Evolutionary conservation across 2,888 invertebrate species (phyloP).

Genomic region (Sisyra terminalis): DNA sequence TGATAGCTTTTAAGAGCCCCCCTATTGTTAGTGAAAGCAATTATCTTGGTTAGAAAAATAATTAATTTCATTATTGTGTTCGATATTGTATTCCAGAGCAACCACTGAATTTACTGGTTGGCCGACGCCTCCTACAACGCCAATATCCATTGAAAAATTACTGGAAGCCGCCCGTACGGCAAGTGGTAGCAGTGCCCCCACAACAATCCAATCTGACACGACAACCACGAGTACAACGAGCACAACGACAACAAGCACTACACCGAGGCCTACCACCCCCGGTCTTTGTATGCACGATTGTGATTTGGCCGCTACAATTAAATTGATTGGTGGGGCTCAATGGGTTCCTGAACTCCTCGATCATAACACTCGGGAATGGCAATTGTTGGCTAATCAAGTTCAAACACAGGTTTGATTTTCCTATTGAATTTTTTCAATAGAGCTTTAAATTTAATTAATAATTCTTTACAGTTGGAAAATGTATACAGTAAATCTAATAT

Average conservation of each 20-base stretch:
- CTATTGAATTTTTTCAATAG: not conserved
- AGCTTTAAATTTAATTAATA: not conserved
- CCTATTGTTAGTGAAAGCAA: too few species aligned
- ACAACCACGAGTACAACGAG: slow-evolving; percentile 45
- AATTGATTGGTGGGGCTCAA: slow-evolving; percentile 61
- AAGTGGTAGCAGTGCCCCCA: slow-evolving; percentile 25
- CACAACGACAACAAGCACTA: slow-evolving; percentile 55
- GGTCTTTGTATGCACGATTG: slow-evolving; percentile 64
- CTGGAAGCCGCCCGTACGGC: slow-evolving; percentile 48
- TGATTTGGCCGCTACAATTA: slow-evolving; percentile 73
- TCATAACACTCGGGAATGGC: slow-evolving; percentile 76
- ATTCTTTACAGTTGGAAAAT: slow-evolving; percentile 54
- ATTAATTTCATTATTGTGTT: slow-evolving; percentile 1
- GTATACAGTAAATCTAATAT: slow-evolving; percentile 61
- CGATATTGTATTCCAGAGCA: slow-evolving; percentile 34
- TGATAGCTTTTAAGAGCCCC: too few species aligned
- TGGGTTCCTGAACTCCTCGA: slow-evolving; percentile 79
- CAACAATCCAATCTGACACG: slow-evolving; percentile 37
- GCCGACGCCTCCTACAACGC: slow-evolving; percentile 78
- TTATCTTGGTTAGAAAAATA: too few species aligned
- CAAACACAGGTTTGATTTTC: slow-evolving; percentile 48
- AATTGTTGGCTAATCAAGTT: slow-evolving; percentile 62
- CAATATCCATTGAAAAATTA: slow-evolving; percentile 68
- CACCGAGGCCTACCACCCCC: slow-evolving; percentile 54
- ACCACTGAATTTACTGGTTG: slow-evolving; percentile 84